Conservation (phyloP, 2,113 vertebrate species). For the Pseudopipra pipra region DNA sequence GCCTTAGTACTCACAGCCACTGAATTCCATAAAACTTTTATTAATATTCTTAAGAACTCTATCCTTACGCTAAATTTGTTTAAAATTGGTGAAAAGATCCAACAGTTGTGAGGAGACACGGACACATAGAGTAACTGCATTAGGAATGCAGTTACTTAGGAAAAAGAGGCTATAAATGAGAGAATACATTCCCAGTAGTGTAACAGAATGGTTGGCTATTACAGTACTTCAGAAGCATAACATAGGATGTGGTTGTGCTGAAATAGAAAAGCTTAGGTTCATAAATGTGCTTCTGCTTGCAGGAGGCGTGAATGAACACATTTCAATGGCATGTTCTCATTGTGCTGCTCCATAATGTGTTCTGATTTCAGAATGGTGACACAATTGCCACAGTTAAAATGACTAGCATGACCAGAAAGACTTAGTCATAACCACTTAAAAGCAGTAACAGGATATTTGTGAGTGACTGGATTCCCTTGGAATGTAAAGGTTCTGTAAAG, state of each 20-base stretch:
- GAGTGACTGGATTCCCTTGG: not conserved
- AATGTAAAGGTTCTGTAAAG: not conserved
- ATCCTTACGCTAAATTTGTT: not conserved
- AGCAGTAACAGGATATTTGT: not conserved
- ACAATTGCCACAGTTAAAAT: not conserved
- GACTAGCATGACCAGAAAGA: not conserved
- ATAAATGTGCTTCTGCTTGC: not conserved
- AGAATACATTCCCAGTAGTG: not conserved
- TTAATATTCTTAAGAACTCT: not conserved
- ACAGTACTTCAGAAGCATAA: not conserved
- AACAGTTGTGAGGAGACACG: not conserved
- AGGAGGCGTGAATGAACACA: not conserved
- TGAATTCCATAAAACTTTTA: not conserved
- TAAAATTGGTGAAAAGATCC: not conserved
- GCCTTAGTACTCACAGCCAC: not conserved
- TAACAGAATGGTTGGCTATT: not conserved
- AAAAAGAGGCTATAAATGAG: not conserved
- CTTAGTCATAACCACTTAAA: not conserved
- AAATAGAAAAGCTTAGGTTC: not conserved
- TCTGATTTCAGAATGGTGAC: not conserved
- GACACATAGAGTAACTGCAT: not conserved
- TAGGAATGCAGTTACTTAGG: not conserved
- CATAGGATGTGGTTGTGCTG: not conserved
- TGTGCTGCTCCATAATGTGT: not conserved
- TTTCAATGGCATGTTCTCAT: not conserved